Percentiles rank a stretch among this genome's conserved stretches.
Conservation (phyloP, 2,797 vertebrate species). For the Gadopsis marmoratus region DNA sequence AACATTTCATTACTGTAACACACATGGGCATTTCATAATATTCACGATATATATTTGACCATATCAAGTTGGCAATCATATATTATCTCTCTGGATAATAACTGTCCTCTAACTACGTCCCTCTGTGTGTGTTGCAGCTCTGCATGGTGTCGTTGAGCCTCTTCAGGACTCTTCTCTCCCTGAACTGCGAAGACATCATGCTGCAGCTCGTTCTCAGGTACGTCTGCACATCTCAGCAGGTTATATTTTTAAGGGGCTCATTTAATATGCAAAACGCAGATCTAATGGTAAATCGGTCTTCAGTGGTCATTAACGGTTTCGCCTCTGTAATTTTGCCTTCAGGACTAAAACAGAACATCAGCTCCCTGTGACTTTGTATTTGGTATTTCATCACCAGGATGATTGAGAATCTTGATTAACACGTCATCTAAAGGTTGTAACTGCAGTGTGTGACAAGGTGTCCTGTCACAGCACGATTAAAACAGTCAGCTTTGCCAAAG, state of each 20-base stretch:
- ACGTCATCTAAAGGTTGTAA: background rate
- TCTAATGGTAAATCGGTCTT: background rate
- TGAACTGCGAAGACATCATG: conserved; percentile 97
- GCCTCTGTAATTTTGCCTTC: background rate
- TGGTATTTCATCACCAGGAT: background rate
- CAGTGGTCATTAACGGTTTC: background rate
- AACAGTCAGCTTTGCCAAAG: background rate
- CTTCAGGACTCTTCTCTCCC: conserved; percentile 95
- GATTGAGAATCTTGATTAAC: background rate
- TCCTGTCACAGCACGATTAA: background rate
- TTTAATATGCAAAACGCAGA: background rate
- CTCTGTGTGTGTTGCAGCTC: conserved; percentile 75
- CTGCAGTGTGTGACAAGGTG: background rate
- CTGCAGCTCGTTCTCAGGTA: conserved; percentile 98
- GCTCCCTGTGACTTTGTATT: background rate
- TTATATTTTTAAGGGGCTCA: background rate
- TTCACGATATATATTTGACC: background rate
- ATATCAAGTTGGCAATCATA: background rate
- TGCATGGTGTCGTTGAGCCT: conserved; percentile 98
- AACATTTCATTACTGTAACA: background rate
- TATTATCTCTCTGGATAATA: background rate
- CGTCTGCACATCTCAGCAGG: background rate
- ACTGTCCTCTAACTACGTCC: background rate
- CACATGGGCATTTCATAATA: background rate
- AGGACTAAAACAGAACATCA: background rate